Evolutionary conservation across 2,797 vertebrate species (phyloP).

Genomic region (Calcarius lapponicus): DNA sequence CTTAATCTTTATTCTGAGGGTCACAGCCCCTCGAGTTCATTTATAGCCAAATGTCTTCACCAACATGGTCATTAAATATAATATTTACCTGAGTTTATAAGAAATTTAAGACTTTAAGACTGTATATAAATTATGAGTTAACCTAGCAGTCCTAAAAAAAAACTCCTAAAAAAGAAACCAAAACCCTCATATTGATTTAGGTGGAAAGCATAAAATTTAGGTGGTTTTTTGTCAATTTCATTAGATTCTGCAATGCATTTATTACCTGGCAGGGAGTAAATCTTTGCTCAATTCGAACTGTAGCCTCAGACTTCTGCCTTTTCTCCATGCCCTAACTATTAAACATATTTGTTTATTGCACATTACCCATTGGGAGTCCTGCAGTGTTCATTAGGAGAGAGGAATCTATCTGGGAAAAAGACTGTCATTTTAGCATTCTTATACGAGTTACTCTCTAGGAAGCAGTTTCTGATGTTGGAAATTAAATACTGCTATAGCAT

Average conservation of each 20-base stretch:
- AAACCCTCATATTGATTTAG: not conserved
- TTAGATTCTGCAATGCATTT: not conserved
- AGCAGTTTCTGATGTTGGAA: not conserved
- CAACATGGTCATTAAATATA: not conserved
- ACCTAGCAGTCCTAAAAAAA: not conserved
- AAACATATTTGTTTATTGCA: not conserved
- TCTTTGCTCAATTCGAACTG: not conserved
- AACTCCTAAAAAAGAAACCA: accelerated
- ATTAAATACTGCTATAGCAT: not conserved
- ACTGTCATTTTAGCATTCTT: not conserved
- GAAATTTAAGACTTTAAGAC: not conserved
- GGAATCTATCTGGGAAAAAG: not conserved
- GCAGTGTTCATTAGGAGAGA: not conserved
- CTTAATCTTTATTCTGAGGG: not conserved
- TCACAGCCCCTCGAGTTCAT: not conserved
- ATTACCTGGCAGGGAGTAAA: not conserved
- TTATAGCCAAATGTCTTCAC: not conserved
- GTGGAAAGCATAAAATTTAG: not conserved
- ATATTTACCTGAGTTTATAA: not conserved
- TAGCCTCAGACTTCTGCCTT: not conserved
- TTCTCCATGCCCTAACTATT: not conserved
- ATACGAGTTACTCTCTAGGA: not conserved
- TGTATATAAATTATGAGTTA: not conserved
- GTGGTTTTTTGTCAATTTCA: not conserved
- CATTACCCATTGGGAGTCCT: not conserved